Conservation (phyloP, 2,888 invertebrate genomes). For the Aquatica leii region DNA sequence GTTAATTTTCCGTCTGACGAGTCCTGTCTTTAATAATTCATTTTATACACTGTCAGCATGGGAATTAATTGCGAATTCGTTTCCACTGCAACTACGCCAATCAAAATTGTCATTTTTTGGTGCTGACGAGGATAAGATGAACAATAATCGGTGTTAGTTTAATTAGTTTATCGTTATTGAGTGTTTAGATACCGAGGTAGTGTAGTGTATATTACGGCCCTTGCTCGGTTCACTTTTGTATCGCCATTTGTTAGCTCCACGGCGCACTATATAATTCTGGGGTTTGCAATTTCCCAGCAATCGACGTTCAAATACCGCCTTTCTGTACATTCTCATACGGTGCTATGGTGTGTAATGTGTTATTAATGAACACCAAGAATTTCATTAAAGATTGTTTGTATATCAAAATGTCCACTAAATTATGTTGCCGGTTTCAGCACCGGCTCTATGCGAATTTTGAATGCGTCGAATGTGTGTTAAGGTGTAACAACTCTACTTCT, state of each 20-base stretch:
- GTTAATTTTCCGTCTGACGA: slow-evolving; percentile 52
- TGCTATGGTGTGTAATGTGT: slow-evolving; percentile 62
- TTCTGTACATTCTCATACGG: slow-evolving; percentile 30
- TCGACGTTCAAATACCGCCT: slow-evolving; percentile 39
- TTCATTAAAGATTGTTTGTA: slow-evolving; percentile 72
- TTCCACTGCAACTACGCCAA: slow-evolving; percentile 22
- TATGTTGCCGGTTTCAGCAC: slow-evolving; percentile 56
- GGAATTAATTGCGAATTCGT: slow-evolving; percentile 36
- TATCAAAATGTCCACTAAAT: slow-evolving; percentile 70
- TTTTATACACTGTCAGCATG: slow-evolving; percentile 36
- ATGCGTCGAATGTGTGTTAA: slow-evolving; percentile 22
- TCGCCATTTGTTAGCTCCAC: slow-evolving; percentile 32
- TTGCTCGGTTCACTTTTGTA: slow-evolving; percentile 24
- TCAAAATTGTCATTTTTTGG: slow-evolving; percentile 8
- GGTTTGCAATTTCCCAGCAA: slow-evolving; percentile 38
- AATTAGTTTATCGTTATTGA: not conserved
- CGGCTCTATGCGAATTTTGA: slow-evolving; percentile 20
- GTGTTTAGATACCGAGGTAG: not conserved
- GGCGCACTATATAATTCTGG: slow-evolving; percentile 42
- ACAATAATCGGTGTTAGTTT: not conserved
- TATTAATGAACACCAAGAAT: slow-evolving; percentile 75
- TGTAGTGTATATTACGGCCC: slow-evolving; percentile 21
- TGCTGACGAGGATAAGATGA: not conserved
- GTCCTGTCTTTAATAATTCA: slow-evolving; percentile 48
- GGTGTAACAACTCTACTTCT: not conserved